Percentiles rank a stretch among this genome's conserved stretches.
Conservation (phyloP, 2,888 invertebrate genomes). For the Eledone cirrhosa region DNA sequence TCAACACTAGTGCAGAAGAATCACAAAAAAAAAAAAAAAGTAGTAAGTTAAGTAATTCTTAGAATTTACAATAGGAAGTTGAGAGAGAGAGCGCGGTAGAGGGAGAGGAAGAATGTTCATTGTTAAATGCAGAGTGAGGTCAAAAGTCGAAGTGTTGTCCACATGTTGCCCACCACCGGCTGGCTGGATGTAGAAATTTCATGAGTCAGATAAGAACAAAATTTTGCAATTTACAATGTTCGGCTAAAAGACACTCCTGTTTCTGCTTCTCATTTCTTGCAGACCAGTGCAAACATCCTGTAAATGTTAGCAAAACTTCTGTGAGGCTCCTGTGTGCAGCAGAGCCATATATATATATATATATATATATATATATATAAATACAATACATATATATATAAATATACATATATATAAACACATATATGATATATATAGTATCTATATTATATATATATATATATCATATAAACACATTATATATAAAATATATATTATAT, state of each 20-base stretch:
- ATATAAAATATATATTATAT: constrained; percentile 4
- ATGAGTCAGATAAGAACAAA: too few relatives aligned
- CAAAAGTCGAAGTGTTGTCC: background rate
- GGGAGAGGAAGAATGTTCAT: background rate
- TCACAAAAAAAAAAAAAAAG: background rate
- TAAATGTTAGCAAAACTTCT: background rate
- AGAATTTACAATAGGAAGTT: background rate
- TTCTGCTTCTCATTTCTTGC: background rate
- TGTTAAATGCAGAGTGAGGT: background rate
- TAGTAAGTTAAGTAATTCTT: background rate
- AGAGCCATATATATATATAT: background rate
- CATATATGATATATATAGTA: background rate
- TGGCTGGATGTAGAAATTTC: too few relatives aligned
- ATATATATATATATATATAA: constrained; percentile 15
- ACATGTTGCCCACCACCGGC: background rate
- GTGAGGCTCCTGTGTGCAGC: background rate
- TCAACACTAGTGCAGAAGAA: background rate
- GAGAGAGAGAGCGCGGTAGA: background rate
- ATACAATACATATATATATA: constrained; percentile 19
- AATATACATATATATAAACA: background rate
- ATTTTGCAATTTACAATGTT: too few relatives aligned
- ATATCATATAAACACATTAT: too few relatives aligned
- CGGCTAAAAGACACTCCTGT: too few relatives aligned
- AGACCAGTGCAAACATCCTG: background rate
- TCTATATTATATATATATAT: background rate